Evolutionary conservation across 2,113 vertebrate species (phyloP).

Genomic region (Malurus melanocephalus): DNA sequence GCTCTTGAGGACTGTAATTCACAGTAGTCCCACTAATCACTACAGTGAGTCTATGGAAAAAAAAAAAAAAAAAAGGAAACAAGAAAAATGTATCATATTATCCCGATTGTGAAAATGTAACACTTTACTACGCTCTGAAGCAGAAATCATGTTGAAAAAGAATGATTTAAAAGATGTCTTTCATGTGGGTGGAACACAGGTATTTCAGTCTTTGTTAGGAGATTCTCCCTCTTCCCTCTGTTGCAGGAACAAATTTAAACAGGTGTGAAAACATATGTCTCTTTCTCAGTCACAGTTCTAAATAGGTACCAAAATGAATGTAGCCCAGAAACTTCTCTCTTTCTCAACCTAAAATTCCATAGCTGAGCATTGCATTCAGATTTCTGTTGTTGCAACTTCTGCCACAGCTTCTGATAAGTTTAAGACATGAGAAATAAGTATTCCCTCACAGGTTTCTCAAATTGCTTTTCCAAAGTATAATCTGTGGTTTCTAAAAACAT

Average conservation of each 20-base stretch:
- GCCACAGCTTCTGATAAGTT: neutral
- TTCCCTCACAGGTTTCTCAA: neutral
- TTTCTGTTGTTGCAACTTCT: neutral
- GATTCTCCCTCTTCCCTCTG: neutral
- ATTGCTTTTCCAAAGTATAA: neutral
- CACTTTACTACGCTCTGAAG: neutral
- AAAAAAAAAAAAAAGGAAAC: neutral
- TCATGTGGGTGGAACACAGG: neutral
- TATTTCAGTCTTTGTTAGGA: neutral
- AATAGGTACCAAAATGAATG: neutral
- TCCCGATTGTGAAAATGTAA: neutral
- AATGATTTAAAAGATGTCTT: neutral
- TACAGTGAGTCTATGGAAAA: neutral
- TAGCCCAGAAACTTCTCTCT: neutral
- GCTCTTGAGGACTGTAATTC: rapidly evolving
- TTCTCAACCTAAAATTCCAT: neutral
- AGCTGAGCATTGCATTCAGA: neutral
- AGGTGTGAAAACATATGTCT: neutral
- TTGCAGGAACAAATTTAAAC: neutral
- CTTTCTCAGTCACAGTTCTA: neutral
- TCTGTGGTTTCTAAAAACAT: neutral
- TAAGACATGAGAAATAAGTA: neutral
- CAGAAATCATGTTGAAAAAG: neutral
- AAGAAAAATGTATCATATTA: neutral
- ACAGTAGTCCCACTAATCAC: neutral